These are phyloP conservation scores for Erebia aethiops DNA, from an alignment of 2,888 invertebrate species.

Conservation along the genomic window DNA sequence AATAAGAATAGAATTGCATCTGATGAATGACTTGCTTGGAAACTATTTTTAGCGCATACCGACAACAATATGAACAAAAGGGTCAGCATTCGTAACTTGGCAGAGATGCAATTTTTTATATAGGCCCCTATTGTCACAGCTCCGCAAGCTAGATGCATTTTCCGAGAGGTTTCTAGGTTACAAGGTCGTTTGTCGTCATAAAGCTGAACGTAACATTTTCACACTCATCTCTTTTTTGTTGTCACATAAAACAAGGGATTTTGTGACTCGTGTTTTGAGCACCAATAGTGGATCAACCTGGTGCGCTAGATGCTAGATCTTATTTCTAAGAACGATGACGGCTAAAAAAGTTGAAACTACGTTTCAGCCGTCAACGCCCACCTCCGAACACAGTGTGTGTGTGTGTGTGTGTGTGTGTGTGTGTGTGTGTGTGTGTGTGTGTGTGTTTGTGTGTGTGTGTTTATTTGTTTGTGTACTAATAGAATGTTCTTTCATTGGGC, in stretches of 20 bases:
- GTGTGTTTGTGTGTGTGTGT: too few species aligned
- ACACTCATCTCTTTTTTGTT: slow-evolving; percentile 27
- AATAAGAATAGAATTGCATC: background rate
- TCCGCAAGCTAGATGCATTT: slow-evolving; percentile 32
- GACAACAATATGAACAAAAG: background rate
- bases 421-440: too few species aligned
- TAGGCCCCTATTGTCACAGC: slow-evolving; percentile 29
- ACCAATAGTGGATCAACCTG: too few species aligned
- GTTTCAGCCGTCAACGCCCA: too few species aligned
- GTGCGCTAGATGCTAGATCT: too few species aligned
- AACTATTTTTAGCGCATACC: slow-evolving; percentile 22
- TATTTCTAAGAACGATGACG: too few species aligned
- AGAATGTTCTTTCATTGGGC: too few species aligned
- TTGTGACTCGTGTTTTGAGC: slow-evolving; percentile 10
- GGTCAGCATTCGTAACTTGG: slow-evolving; percentile 34
- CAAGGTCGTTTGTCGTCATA: slow-evolving; percentile 28
- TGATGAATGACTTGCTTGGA: background rate
- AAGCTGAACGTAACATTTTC: slow-evolving; percentile 24
- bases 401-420: too few species aligned
- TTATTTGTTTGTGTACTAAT: too few species aligned
- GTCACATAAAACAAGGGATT: slow-evolving; percentile 27
- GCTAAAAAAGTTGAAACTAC: too few species aligned
- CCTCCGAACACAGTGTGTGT: too few species aligned
- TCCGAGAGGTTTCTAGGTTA: slow-evolving; percentile 34
- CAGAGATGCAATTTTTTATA: slow-evolving; percentile 33